Evolutionary conservation across 2,797 vertebrate genomes (phyloP).

Genomic region (Pogoniulus pusillus): DNA sequence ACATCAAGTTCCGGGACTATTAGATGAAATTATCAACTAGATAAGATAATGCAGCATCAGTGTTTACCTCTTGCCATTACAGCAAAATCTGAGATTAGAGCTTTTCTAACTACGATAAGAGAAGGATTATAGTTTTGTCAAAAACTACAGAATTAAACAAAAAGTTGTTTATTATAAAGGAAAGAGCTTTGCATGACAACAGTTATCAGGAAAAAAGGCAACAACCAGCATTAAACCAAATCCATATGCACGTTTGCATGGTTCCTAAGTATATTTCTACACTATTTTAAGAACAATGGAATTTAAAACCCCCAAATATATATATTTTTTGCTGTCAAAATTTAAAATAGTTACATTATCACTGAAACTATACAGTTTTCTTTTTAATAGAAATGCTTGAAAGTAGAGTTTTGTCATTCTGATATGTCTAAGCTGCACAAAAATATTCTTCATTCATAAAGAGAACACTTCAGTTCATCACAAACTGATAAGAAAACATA

Average conservation of each 20-base stretch:
- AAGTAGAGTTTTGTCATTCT: neutral
- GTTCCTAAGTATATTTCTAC: neutral
- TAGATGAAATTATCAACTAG: constrained; percentile 46
- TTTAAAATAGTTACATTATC: neutral
- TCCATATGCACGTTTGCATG: rapidly evolving
- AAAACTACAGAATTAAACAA: neutral
- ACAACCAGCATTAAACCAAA: neutral
- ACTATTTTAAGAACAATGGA: neutral
- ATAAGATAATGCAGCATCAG: constrained; percentile 53
- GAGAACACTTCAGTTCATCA: neutral
- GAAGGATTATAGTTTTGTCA: neutral
- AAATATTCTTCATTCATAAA: neutral
- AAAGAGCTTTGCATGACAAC: neutral
- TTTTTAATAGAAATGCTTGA: neutral
- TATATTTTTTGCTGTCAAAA: neutral
- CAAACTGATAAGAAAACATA: neutral
- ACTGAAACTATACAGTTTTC: neutral
- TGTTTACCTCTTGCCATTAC: constrained; percentile 16
- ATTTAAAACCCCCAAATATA: neutral
- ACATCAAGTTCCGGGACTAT: constrained; percentile 34
- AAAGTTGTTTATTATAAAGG: neutral
- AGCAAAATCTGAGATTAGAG: neutral
- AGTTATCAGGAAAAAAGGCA: neutral
- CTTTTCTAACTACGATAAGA: neutral
- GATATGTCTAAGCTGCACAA: neutral